Evolutionary conservation across 2,113 vertebrate genomes (phyloP), one percentile per base, ranked within the genome.

Genomic region (Gadus macrocephalus): DNA sequence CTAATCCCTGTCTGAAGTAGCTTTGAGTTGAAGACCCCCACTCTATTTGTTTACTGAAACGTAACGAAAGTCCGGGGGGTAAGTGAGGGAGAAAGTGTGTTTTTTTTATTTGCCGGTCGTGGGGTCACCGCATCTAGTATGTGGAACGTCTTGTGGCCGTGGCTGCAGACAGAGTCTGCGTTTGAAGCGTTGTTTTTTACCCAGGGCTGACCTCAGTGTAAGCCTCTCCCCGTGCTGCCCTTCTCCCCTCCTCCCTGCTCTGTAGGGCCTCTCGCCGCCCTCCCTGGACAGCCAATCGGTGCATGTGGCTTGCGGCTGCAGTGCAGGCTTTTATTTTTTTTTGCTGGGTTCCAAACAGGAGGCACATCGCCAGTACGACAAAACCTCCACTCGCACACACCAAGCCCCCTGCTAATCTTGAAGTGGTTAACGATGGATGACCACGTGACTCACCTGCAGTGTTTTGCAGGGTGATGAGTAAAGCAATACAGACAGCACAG

Each of bases 111-210:
- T 9, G 42, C 42, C 8, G 42, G 42, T 49, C 8, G 42, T 1
- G 42, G 42, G 42, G 42, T 49, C 42, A 49, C 11, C 8, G 8
- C 42, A 49, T 9, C 42, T 35, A 58, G 16, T 58, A n/a, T 58
- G 55, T 58, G 42, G 42, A 49, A 49, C 42, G 42, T 14, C 42
- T 49, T 49, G 42, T 49, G 42, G 42, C 42, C 6, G 42, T 8
- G 42, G 42, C 42, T 49, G 11, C 42, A 49, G 42, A 49, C 42
- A 2, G 42, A 49, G 42, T 16, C 55, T 58, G n/a, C 55, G n/a
- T 58, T 58, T 17, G 55, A 69, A 55, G 64, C 60, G 61, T 67
- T 76, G 76, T 73, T 67, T 62, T 27, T 78, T 80, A 68, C 75
- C 67, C 73, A 76, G 73, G 64, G 63, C 60, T 73, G 65, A 62